Base-by-base conservation (phyloP, 2,113 vertebrate species). In the Naja naja region DNA sequence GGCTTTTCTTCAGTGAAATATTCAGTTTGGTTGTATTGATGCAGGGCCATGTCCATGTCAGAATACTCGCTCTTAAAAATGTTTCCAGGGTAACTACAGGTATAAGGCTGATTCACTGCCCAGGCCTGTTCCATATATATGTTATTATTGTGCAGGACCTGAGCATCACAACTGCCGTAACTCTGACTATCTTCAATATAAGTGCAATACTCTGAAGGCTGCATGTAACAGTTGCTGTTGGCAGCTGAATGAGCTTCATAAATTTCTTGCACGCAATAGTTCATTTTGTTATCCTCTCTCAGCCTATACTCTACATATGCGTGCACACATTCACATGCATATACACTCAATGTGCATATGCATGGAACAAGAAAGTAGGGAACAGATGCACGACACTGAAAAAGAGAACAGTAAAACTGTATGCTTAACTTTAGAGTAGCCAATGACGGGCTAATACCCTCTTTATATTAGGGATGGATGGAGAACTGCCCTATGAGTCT, bases 71-170 rank as follows among this genome's bases (percentile, higher is more conserved):
- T 98, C 98, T 98, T 99, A 96, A 98, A 99, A 95, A 98, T 96
- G 96, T 97, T 98, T 94, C 98, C 98, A 94, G 98, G 97, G 96
- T 98, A 99, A 93, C 98, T 98, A 97, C 98, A 99, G 89, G 98
- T 98, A 97, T 98, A 99, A 96, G 98, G 98, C 98, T 98, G 99
- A 96, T 98, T 96, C 93, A 98, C 97, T 47, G 98, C 97, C 99
- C 99, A 99, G 96, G 98, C 96, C 98, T 98, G 98, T 98, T 99
- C 99, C 98, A 98, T 98, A 98, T 98, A 99, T 95, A 98, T 97
- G 97, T 98, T 98, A 97, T 97, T 98, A 97, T 97, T 96, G 97
- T 99, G 98, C 94, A 98, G 97, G 47, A 98, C 97, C 97, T 99
- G 98, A 95, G 98, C 96, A 96, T 98, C 98, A 34, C 97, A 98